Conservation (phyloP, 92 coral and sea anemone species). For the Epizoanthus illoricatus region DNA sequence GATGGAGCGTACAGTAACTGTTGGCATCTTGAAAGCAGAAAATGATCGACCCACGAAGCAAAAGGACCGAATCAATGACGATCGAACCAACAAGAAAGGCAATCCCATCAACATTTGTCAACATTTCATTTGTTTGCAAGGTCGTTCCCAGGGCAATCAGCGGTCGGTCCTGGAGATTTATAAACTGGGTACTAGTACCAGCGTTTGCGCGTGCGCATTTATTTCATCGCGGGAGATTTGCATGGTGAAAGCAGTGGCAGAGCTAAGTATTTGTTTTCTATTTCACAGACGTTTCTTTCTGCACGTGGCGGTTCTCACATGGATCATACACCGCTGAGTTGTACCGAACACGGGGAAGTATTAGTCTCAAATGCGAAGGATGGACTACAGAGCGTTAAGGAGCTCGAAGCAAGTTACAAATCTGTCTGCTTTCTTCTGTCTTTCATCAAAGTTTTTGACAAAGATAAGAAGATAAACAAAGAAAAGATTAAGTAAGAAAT, state of each 20-base stretch:
- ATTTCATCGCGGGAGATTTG: slow-evolving; percentile 75
- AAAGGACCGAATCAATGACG: neutral
- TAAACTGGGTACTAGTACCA: slow-evolving; percentile 22
- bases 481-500: slow-evolving; percentile 62
- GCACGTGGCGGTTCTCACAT: slow-evolving; percentile 6
- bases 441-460: slow-evolving; percentile 26
- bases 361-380: slow-evolving; percentile 64
- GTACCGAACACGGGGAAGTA: slow-evolving; percentile 71
- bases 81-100: slow-evolving; percentile 1
- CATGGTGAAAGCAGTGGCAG: too few species aligned
- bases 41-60: neutral
- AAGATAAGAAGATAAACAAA: slow-evolving; percentile 37
- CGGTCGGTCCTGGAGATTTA: too few species aligned
- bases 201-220: slow-evolving; percentile 28
- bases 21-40: slow-evolving; percentile 50
- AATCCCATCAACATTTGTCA: neutral
- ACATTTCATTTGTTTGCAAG: too few species aligned
- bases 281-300: too few species aligned
- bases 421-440: slow-evolving; percentile 81
- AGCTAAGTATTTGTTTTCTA: too few species aligned
- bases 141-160: too few species aligned
- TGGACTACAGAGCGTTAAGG: slow-evolving; percentile 69
- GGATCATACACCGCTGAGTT: too few species aligned
- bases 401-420: slow-evolving; percentile 55
- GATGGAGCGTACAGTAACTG: slow-evolving; percentile 58